Conservation (phyloP, 2,113 vertebrate species). For the Petroica traversi region DNA sequence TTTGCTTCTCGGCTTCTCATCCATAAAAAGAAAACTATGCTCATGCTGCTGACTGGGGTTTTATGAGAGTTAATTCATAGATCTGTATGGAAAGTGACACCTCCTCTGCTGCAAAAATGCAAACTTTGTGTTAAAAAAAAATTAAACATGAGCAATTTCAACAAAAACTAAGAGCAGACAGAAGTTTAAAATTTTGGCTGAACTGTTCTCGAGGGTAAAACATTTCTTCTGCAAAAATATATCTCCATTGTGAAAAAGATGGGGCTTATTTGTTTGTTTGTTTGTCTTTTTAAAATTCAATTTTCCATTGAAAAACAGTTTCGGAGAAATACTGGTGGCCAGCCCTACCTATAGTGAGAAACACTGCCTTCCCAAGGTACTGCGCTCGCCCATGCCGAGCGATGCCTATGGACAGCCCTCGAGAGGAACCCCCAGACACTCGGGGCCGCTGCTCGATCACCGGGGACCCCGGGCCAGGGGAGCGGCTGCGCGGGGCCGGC, state of each 20-base stretch:
- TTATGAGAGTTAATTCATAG: constrained; percentile 62
- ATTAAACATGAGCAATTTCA: background rate
- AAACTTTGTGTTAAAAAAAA: background rate
- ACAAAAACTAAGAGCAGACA: background rate
- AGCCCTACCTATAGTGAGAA: background rate
- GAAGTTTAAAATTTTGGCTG: background rate
- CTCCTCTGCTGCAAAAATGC: constrained; percentile 1
- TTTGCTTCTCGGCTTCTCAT: constrained; percentile 67
- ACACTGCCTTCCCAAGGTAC: background rate
- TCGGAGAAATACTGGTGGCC: background rate
- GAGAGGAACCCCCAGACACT: too few species aligned
- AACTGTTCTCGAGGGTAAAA: background rate
- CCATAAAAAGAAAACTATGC: constrained; percentile 70
- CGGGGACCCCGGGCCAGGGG: too few species aligned
- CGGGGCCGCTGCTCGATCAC: background rate
- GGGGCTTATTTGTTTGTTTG: too few species aligned
- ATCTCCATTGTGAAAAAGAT: background rate
- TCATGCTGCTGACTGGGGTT: constrained; percentile 24
- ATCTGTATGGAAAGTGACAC: constrained; percentile 52
- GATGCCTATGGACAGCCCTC: background rate
- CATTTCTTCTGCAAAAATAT: background rate
- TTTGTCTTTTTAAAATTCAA: background rate
- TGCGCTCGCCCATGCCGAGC: background rate
- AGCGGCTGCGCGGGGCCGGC: background rate
- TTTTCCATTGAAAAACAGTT: background rate